A percentile compares a stretch with the other conserved stretches of the same genome.
Evolutionary conservation across 2,888 invertebrate species (phyloP).

Genomic region (Lottia gigantea): DNA sequence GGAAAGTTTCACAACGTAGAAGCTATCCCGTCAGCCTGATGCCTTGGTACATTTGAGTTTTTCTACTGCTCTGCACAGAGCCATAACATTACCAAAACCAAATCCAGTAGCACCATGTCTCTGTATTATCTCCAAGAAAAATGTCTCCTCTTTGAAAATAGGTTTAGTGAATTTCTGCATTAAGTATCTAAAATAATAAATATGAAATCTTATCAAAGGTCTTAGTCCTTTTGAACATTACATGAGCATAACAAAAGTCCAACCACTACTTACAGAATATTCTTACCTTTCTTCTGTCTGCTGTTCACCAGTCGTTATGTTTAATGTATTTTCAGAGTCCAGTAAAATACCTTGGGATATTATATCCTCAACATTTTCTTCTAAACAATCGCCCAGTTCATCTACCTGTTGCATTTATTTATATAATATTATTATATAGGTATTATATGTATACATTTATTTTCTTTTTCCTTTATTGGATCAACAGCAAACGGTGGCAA

Average conservation of each 20-base stretch:
- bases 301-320: no score
- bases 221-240: no score
- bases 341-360: not conserved
- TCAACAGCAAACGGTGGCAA: no score
- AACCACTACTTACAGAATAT: no score
- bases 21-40: not conserved
- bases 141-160: constrained; percentile 68
- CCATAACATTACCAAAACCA: constrained; percentile 70
- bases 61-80: constrained; percentile 68
- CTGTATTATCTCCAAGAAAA: constrained; percentile 71
- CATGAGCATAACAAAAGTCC: no score
- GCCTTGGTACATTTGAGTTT: not conserved
- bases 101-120: constrained; percentile 70
- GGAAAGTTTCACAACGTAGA: no score
- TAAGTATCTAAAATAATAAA: constrained; percentile 60
- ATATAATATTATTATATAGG: no score
- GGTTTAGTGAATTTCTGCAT: constrained; percentile 71
- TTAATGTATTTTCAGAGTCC: not conserved
- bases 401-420: not conserved
- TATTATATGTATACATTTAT: no score
- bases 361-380: not conserved
- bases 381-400: not conserved
- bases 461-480: no score
- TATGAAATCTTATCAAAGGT: no score
- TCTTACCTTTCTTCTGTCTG: no score